A percentile compares a stretch with the other conserved stretches of the same genome.
Evolutionary conservation across 2,113 vertebrate genomes (phyloP).

Genomic region (Balaeniceps rex): DNA sequence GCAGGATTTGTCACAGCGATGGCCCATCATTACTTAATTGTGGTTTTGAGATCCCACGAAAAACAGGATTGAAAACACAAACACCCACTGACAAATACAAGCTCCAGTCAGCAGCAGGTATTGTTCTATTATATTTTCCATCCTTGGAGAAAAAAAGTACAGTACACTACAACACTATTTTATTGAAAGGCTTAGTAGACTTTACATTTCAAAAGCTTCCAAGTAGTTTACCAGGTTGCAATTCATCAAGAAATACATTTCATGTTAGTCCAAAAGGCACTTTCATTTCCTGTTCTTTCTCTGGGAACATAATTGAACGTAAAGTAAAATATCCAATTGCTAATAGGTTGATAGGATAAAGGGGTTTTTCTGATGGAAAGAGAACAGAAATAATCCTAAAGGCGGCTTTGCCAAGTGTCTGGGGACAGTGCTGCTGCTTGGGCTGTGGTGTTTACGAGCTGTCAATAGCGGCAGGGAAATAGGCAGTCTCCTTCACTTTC

Average conservation of each 20-base stretch:
- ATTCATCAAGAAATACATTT: conserved; percentile 25
- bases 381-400: background rate
- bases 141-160: background rate
- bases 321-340: background rate
- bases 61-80: background rate
- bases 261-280: conserved; percentile 9
- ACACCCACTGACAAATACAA: background rate
- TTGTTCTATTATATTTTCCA: background rate
- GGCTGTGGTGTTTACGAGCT: background rate
- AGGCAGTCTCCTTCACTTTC: background rate
- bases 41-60: background rate
- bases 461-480: background rate
- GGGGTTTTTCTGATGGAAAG: background rate
- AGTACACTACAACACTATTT: background rate
- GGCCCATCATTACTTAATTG: background rate
- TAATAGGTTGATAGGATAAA: background rate
- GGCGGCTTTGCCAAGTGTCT: background rate
- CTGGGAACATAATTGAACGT: background rate
- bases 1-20: background rate
- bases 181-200: background rate
- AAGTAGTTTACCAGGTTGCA: conserved; percentile 1
- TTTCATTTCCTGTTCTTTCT: background rate
- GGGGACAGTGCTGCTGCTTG: background rate
- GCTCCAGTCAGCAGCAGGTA: background rate
- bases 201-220: background rate